Evolutionary conservation across 2,113 vertebrate species (phyloP), one percentile per base, ranked within the genome.

Genomic region (Indicator maculatus): DNA sequence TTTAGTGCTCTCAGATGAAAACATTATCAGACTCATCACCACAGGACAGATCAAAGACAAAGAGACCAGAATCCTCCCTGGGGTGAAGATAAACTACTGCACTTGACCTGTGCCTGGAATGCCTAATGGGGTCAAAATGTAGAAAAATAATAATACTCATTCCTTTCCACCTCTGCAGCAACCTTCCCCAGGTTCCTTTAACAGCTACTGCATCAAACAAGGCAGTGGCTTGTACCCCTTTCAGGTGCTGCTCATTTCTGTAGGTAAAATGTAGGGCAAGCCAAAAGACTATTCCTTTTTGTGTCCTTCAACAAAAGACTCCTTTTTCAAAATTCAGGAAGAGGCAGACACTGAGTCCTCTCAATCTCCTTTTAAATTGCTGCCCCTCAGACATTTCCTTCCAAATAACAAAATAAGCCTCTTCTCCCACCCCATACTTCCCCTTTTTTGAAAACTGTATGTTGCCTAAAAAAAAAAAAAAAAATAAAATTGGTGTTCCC

Each of bases 81-180:
- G 38, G 21, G 79, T 59, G 79, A 76, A 88, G 91, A 95, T 93
- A 83, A 96, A 95, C 79, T 58, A 79, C 80, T 95, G 91, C 91
- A 95, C 95, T 96, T 96, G 94, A 95, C 94, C 95, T 53, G 61
- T 0, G 20, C 91, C 90, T 94, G 94, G 89, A 94, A 93, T 95
- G 93, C 81, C 73, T 93, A 82, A 91, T 53, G 76, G 89, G 94
- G 85, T 95, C 85, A 95, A 81, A 95, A 95, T 17, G 72, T 64
- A 96, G 81, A 73, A 66, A 83, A 95, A 95, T 64, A 92, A 84
- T 47, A 73, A 75, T 65, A n/a, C 1, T 56, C 70, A 33, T 78
- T 81, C 59, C 41, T 81, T 92, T 90, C 60, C 79, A 91, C 52
- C 75, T 77, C 84, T 27, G 1, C 67, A 75, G 10, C 53, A 71